Percentiles rank a stretch among this genome's conserved stretches.
Evolutionary conservation across 2,888 invertebrate genomes (phyloP).

Genomic region (Dendrolimus pini): DNA sequence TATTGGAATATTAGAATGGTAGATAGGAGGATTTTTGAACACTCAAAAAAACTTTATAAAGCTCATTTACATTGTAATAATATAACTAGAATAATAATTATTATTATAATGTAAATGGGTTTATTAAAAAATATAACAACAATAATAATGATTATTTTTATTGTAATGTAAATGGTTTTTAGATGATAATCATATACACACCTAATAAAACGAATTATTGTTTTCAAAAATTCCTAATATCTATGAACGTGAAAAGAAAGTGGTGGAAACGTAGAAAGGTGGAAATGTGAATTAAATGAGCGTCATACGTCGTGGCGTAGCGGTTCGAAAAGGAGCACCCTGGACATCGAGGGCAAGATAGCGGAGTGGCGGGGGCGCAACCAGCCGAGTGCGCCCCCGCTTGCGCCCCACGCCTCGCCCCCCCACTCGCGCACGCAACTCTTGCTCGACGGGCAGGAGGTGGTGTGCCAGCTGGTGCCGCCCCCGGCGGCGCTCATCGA

Average conservation of each 20-base stretch:
- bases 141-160: no score
- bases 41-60: background rate
- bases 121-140: no score
- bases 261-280: no score
- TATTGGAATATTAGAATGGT: conserved; percentile 3
- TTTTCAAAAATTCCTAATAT: no score
- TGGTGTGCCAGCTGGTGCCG: conserved; percentile 54
- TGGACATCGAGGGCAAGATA: conserved; percentile 72
- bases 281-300: background rate
- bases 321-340: conserved; percentile 68
- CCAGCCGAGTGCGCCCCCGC: conserved; percentile 3
- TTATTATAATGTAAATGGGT: no score
- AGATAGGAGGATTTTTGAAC: background rate
- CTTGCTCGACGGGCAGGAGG: conserved; percentile 49
- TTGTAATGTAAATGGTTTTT: no score
- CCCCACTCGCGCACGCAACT: conserved; percentile 32
- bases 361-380: conserved; percentile 50
- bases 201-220: no score
- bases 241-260: no score
- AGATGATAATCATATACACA: no score
- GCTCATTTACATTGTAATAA: no score
- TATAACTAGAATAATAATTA: no score
- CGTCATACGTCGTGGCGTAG: conserved; percentile 22
- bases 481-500: conserved; percentile 52
- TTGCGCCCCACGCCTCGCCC: conserved; percentile 13